A percentile compares a stretch with the other conserved stretches of the same genome.
Conservation (phyloP, 2,797 vertebrate species). For the Myripristis jacobus region DNA sequence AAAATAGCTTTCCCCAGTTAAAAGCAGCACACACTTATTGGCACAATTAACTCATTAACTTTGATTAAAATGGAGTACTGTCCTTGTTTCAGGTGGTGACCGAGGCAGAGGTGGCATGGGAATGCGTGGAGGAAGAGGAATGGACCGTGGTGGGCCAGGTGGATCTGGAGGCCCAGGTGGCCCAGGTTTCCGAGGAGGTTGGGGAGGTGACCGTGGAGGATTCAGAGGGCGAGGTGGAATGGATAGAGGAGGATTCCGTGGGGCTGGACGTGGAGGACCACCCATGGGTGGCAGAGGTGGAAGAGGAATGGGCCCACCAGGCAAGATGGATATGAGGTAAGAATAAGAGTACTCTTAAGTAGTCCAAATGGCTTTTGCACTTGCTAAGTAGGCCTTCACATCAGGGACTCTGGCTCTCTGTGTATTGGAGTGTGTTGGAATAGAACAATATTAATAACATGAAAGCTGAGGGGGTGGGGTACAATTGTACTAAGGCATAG, state of each 20-base stretch:
- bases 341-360: not conserved
- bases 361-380: no score
- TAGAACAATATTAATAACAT: no score
- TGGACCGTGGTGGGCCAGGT: slow-evolving; percentile 87
- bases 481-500: no score
- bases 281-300: slow-evolving; percentile 90
- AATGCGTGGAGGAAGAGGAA: slow-evolving; percentile 92
- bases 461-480: no score
- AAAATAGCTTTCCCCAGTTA: not conserved
- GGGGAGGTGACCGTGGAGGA: slow-evolving; percentile 91
- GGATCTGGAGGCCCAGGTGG: slow-evolving; percentile 87
- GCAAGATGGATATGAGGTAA: slow-evolving; percentile 97
- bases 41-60: no score
- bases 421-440: no score
- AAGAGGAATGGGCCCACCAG: slow-evolving; percentile 92
- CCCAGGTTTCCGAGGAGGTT: slow-evolving; percentile 92
- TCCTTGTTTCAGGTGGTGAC: slow-evolving; percentile 82
- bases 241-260: slow-evolving; percentile 94
- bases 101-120: slow-evolving; percentile 92
- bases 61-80: not conserved
- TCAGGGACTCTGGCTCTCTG: no score
- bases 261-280: slow-evolving; percentile 87
- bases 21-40: not conserved
- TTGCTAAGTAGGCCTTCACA: no score
- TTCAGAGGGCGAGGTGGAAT: slow-evolving; percentile 94